Base-by-base conservation (phyloP, 2,113 vertebrate species). In the Psittacus erithacus region DNA sequence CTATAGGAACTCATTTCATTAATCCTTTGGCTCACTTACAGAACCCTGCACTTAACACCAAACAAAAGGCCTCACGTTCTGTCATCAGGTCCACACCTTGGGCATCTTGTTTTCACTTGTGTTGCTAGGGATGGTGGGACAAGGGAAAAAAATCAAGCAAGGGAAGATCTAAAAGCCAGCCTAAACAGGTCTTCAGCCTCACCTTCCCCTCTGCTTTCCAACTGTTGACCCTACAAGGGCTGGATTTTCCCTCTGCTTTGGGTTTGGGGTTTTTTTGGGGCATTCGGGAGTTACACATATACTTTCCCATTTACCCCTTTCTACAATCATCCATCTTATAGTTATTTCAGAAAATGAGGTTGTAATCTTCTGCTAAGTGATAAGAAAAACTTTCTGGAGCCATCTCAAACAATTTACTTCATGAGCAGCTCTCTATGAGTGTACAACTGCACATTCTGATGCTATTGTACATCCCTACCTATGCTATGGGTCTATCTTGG, bases 1-100 rank as follows among this genome's bases (percentile, higher is more conserved):
- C 93, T 82, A 83, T 92, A 93, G 83, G 84, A 92, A 80, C 35
- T 94, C 71, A 85, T 50, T 80, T 90, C 88, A 85, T 95, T 73
- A 88, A 87, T 95, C 70, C 65, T 69, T 60, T 83, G 90, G 90
- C 86, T 74, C 3, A 1, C 47, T 79, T 49, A 65, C 96, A 96
- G 84, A 84, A 16, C 60, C 63, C 46, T 2, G 5, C 35, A 59
- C 77, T 93, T 60, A 53, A 39, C 77, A 88, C 79, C 76, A 67
- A 94, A 86, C 53, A 90, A 77, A 88, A 74, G 71, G 90, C 77
- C 39, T 15, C 6, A 0, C 1, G 0, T 41, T 44, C 88, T 70
- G 77, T 71, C 86, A 84, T 63, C 80, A 71, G 63, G 29, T 70
- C 79, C 55, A 47, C 85, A 94, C 88, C 71, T 90, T 50, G 59